These are phyloP conservation scores for Drosophila teissieri DNA, from an alignment of 1,140 invertebrate species.

Conservation along the genomic window DNA sequence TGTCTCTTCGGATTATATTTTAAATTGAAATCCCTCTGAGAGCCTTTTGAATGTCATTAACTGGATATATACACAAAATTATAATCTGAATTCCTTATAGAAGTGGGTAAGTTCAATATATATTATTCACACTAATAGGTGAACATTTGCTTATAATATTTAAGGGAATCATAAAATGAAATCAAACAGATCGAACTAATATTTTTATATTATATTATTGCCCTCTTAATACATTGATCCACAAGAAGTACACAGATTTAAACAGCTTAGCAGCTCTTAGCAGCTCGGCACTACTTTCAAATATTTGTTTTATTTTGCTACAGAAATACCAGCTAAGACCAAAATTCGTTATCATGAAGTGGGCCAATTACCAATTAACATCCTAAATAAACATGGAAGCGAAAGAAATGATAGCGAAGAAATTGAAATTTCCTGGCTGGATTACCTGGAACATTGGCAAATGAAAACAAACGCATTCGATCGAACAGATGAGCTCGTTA, in stretches of 20 bases:
- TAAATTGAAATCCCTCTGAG: not conserved
- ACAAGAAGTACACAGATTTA: not conserved
- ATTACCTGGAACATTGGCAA: conserved; percentile 76
- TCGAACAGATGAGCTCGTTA: conserved; percentile 54
- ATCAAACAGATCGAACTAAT: not conserved
- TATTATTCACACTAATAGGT: too few relatives aligned
- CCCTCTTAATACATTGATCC: not conserved
- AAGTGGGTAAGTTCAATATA: too few relatives aligned
- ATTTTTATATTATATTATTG: not conserved
- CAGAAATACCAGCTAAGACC: not conserved
- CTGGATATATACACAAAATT: too few relatives aligned
- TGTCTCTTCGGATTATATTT: not conserved
- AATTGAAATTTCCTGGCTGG: conserved; percentile 72
- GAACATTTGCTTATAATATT: too few relatives aligned
- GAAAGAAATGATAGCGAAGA: conserved; percentile 51
- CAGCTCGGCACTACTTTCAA: not conserved
- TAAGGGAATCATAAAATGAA: not conserved
- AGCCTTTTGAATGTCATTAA: too few relatives aligned
- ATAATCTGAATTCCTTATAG: too few relatives aligned
- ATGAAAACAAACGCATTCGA: conserved; percentile 61
- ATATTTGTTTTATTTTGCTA: conserved; percentile 25
- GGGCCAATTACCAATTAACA: conserved; percentile 30
- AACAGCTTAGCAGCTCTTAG: not conserved
- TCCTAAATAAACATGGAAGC: conserved; percentile 40
- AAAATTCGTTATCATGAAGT: conserved; percentile 7